Evolutionary conservation across 2,797 vertebrate species (phyloP).

Genomic region (Macroramphosus scolopax): DNA sequence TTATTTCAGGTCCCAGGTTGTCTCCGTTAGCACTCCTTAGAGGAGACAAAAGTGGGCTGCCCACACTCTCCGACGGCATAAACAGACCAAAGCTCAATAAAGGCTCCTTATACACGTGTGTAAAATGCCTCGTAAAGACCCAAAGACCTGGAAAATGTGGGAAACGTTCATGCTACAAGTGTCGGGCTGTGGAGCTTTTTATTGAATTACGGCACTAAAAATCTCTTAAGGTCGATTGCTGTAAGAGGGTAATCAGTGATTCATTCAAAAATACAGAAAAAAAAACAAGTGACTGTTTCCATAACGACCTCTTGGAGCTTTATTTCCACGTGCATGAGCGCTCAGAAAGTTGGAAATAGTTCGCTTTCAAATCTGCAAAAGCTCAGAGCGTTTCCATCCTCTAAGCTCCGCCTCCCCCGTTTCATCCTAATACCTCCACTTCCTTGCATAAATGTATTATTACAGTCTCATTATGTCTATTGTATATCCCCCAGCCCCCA

Average conservation of each 20-base stretch:
- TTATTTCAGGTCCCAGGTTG: slow-evolving; percentile 17
- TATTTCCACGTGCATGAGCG: slow-evolving; percentile 45
- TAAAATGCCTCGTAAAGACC: slow-evolving; percentile 70
- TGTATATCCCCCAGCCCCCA: slow-evolving; percentile 57
- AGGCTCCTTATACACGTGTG: slow-evolving; percentile 46
- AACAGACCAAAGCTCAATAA: slow-evolving; percentile 52
- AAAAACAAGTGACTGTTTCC: slow-evolving; percentile 5
- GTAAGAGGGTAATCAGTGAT: slow-evolving; percentile 52
- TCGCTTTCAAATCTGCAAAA: slow-evolving; percentile 46
- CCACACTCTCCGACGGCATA: no score
- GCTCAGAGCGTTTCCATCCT: slow-evolving; percentile 44
- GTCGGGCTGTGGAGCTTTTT: slow-evolving; percentile 41
- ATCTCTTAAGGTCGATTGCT: slow-evolving; percentile 45
- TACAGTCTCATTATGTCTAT: slow-evolving; percentile 68
- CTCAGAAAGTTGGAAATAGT: slow-evolving; percentile 51
- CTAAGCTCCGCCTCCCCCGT: slow-evolving; percentile 55
- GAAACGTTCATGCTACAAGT: slow-evolving; percentile 38
- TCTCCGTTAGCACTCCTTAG: no score
- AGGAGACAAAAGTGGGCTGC: no score
- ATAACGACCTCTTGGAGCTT: slow-evolving; percentile 40
- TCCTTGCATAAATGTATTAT: slow-evolving; percentile 71
- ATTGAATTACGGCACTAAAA: slow-evolving; percentile 53
- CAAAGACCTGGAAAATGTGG: slow-evolving; percentile 58
- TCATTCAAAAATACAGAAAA: slow-evolving; percentile 18
- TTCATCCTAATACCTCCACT: slow-evolving; percentile 68